phyloP scores from a whole-genome alignment of 2,113 vertebrate genomes.

The Python bivittatus region DNA sequence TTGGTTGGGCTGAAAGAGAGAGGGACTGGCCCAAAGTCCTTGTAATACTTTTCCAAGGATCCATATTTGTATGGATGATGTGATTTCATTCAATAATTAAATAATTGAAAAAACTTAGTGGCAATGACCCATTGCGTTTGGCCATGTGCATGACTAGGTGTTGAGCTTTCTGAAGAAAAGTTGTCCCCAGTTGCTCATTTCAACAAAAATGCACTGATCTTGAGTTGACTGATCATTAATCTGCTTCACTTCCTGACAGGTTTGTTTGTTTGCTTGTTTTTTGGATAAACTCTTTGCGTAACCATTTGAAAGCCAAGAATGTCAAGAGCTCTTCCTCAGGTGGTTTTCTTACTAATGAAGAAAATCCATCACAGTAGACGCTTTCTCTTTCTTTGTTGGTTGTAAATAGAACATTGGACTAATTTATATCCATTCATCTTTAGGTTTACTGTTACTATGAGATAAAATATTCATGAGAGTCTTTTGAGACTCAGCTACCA shows the following conservation, averaged over 20 bases:
- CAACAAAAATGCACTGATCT: slow-evolving; percentile 51
- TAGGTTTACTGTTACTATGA: background rate
- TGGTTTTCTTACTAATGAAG: slow-evolving; percentile 54
- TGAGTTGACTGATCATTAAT: slow-evolving; percentile 57
- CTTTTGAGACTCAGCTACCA: slow-evolving; percentile 44
- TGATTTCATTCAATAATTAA: background rate
- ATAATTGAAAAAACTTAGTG: background rate
- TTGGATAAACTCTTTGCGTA: slow-evolving; percentile 66
- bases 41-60: background rate
- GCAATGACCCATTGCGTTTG: background rate
- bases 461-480: background rate
- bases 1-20: background rate
- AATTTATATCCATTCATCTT: slow-evolving; percentile 69
- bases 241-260: slow-evolving; percentile 55
- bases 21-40: background rate
- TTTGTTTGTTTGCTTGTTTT: slow-evolving; percentile 33
- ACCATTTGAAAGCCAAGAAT: slow-evolving; percentile 40
- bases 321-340: slow-evolving; percentile 53
- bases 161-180: slow-evolving; percentile 2
- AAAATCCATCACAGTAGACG: slow-evolving; percentile 63
- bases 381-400: slow-evolving; percentile 53
- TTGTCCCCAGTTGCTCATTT: slow-evolving; percentile 42
- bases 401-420: slow-evolving; percentile 63
- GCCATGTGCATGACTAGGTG: background rate
- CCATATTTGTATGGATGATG: background rate